Conservation (phyloP, 2,888 invertebrate genomes). For the Heliconius ethilla region DNA sequence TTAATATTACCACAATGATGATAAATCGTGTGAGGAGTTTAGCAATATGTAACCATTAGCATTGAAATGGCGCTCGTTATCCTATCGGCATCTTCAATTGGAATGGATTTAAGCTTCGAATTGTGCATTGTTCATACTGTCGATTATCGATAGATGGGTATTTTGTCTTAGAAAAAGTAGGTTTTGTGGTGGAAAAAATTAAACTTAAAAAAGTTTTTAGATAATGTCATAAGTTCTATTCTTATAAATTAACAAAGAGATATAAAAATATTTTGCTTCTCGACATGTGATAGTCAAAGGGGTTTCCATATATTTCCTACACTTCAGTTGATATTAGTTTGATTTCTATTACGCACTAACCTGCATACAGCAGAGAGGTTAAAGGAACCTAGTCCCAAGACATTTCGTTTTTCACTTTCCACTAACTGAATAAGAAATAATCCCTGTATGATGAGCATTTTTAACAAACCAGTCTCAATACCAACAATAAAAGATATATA, state of each 20-base stretch:
- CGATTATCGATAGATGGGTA: slow-evolving; percentile 54
- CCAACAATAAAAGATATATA: background rate
- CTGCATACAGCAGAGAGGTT: too few relatives aligned
- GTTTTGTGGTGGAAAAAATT: background rate
- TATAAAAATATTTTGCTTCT: too few relatives aligned
- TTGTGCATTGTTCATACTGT: slow-evolving; percentile 59
- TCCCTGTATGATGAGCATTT: too few relatives aligned
- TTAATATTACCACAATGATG: slow-evolving; percentile 27
- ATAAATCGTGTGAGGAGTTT: slow-evolving; percentile 45
- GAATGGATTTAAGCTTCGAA: slow-evolving; percentile 60
- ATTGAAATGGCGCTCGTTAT: slow-evolving; percentile 58
- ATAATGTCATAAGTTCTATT: too few relatives aligned
- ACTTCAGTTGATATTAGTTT: background rate
- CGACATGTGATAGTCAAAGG: too few relatives aligned
- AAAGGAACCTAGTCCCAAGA: too few relatives aligned
- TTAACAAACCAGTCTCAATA: background rate
- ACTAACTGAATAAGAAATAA: too few relatives aligned
- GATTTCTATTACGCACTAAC: too few relatives aligned
- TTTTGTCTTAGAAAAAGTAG: slow-evolving; percentile 48
- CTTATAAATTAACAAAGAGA: too few relatives aligned
- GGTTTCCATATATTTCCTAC: background rate
- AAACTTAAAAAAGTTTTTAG: too few relatives aligned
- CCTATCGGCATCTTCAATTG: slow-evolving; percentile 49
- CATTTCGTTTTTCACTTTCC: too few relatives aligned
- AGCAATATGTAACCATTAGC: slow-evolving; percentile 57